Evolutionary conservation across 37 sponge, comb jelly and placozoan species (phyloP).

Genomic region (Amphimedon queenslandica): DNA sequence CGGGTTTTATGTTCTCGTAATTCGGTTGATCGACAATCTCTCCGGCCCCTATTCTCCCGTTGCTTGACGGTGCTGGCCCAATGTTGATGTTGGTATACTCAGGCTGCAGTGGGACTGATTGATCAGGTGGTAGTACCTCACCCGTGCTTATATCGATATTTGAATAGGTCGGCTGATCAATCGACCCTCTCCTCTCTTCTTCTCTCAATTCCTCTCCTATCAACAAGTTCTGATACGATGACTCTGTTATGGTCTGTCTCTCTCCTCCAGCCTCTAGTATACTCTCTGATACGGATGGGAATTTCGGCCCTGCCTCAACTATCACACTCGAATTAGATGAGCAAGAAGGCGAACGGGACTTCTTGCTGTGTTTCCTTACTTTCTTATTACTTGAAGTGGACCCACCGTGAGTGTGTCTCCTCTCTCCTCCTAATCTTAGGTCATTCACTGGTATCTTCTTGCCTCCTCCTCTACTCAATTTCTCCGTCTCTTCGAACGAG

Average conservation of each 20-base stretch:
- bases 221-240: background rate
- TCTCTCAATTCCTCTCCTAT: background rate
- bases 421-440: background rate
- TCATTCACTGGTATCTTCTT: background rate
- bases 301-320: background rate
- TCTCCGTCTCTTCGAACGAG: slow-evolving; percentile 25
- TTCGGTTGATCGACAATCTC: background rate
- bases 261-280: background rate
- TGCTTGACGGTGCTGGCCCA: slow-evolving; percentile 17
- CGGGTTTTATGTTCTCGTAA: background rate
- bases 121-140: background rate
- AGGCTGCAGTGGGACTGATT: background rate
- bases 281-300: background rate
- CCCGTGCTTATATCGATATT: background rate
- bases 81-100: background rate
- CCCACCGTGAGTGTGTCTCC: background rate
- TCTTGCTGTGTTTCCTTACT: slow-evolving; percentile 3
- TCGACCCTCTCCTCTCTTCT: background rate
- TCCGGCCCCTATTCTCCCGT: background rate
- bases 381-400: background rate
- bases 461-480: slow-evolving; percentile 2
- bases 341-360: background rate
- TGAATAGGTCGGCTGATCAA: background rate
- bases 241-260: background rate
- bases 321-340: background rate